These are phyloP conservation scores for Trichopoda pennipes DNA, from an alignment of 2,888 invertebrate genomes.

Conservation along the genomic window DNA sequence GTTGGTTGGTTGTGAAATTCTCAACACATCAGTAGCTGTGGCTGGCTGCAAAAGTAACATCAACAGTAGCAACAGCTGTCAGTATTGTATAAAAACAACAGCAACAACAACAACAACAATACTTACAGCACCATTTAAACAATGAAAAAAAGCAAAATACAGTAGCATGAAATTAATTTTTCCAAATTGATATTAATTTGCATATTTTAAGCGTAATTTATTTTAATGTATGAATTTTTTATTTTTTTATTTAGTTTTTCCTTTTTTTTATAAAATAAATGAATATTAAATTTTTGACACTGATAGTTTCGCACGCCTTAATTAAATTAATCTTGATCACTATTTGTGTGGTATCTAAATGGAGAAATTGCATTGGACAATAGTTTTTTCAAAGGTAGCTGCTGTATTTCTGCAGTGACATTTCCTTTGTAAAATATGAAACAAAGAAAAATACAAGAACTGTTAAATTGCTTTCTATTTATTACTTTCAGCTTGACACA, in stretches of 20 bases:
- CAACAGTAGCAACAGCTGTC: conserved; percentile 51
- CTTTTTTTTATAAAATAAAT: not conserved
- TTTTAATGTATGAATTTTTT: conserved; percentile 15
- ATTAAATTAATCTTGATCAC: too few relatives aligned
- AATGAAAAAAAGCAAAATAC: conserved; percentile 33
- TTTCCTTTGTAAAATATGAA: too few relatives aligned
- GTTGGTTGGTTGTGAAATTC: conserved; percentile 45
- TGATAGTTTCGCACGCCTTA: not conserved
- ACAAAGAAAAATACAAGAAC: too few relatives aligned
- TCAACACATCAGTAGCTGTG: conserved; percentile 34
- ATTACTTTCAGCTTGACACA: too few relatives aligned
- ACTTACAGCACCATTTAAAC: not conserved
- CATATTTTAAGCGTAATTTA: conserved; percentile 38
- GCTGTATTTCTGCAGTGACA: too few relatives aligned
- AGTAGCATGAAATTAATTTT: conserved; percentile 52
- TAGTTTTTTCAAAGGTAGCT: too few relatives aligned
- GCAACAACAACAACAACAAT: conserved; percentile 18
- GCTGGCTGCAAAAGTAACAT: conserved; percentile 24
- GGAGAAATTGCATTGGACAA: too few relatives aligned
- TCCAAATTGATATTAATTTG: conserved; percentile 56
- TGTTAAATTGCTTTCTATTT: too few relatives aligned
- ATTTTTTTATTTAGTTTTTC: not conserved
- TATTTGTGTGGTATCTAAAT: too few relatives aligned
- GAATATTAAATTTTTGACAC: not conserved
- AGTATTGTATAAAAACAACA: conserved; percentile 11